Evolutionary conservation across 2,797 vertebrate species (phyloP), one percentile per base, ranked within the genome.

Genomic region (Alauda arvensis): DNA sequence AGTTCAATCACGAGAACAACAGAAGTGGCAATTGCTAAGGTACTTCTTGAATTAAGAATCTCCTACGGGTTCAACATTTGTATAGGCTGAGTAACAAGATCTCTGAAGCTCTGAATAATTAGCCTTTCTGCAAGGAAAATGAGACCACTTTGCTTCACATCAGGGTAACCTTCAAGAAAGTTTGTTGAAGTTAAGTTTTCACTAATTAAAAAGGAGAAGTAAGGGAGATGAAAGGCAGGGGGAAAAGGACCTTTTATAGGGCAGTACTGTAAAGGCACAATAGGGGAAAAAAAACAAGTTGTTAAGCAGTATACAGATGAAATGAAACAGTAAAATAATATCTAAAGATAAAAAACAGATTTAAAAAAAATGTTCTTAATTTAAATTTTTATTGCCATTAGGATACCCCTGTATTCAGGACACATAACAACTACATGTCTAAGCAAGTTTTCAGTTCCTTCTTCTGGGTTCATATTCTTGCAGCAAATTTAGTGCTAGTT

Each of bases 101-200:
- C 66, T 88, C 70, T 56, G 56, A 92, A 81, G 34, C 46, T 81
- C 49, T 89, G 42, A 91, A 87, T 48, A 81, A 81, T 78, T 72
- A 53, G n/a, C 11, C 34, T 83, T 83, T 69, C 40, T 83, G 16
- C 49, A 81, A 89, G 45, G 60, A 90, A 85, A 90, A 87, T 37
- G 15, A 78, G 14, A 70, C 16, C 24, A 28, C n/a, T 70, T 88
- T 45, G 23, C 12, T 75, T 88, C 76, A 60, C 23, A 57, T 65
- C 10, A 70, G 26, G 11, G 18, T 83, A 87, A 72, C 28, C 28
- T 66, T 79, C 57, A 89, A 89, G 20, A 42, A 83, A 89, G 76
- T 76, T 43, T 57, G 10, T 19, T 61, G 23, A 91, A 71, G 57
- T 63, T 28, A 90, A 42, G 5, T 39, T 78, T 90, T 49, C 23